Evolutionary conservation across 1,140 invertebrate genomes (phyloP).

Genomic region (Gonioctena quinquepunctata): DNA sequence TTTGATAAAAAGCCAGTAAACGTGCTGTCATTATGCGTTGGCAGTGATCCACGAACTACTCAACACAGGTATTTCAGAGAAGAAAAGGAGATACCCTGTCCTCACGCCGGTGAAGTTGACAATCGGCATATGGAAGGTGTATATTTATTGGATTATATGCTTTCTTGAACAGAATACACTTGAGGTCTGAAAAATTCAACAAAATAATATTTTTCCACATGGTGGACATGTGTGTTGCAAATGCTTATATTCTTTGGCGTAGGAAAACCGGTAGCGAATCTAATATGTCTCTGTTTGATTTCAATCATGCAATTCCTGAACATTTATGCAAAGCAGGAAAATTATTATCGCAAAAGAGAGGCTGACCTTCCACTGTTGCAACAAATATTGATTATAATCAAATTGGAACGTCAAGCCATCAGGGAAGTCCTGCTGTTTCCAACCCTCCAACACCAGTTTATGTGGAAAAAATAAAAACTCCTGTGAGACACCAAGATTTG

Average conservation of each 20-base stretch:
- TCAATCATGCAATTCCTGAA: too few species aligned
- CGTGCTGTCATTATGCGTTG: conserved; percentile 42
- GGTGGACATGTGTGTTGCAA: conserved; percentile 6
- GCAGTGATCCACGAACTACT: background rate
- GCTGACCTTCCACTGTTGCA: too few species aligned
- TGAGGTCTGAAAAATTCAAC: conserved; percentile 40
- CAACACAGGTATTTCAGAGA: background rate
- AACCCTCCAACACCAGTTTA: too few species aligned
- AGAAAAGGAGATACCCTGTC: conserved; percentile 14
- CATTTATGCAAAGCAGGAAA: too few species aligned
- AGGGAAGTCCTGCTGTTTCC: too few species aligned
- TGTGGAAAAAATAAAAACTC: too few species aligned
- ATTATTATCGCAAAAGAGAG: too few species aligned
- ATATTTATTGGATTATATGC: conserved; percentile 27
- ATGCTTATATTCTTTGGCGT: background rate
- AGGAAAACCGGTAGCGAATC: background rate
- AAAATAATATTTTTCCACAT: conserved; percentile 32
- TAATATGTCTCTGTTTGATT: too few species aligned
- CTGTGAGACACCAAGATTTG: too few species aligned
- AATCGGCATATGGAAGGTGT: conserved; percentile 46
- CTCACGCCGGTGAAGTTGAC: conserved; percentile 42
- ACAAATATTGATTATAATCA: too few species aligned
- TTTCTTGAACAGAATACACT: conserved; percentile 30
- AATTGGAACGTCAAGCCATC: too few species aligned
- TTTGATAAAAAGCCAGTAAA: conserved; percentile 45